Conservation (phyloP, 2,113 vertebrate species). For the Amblyornis subalaris region DNA sequence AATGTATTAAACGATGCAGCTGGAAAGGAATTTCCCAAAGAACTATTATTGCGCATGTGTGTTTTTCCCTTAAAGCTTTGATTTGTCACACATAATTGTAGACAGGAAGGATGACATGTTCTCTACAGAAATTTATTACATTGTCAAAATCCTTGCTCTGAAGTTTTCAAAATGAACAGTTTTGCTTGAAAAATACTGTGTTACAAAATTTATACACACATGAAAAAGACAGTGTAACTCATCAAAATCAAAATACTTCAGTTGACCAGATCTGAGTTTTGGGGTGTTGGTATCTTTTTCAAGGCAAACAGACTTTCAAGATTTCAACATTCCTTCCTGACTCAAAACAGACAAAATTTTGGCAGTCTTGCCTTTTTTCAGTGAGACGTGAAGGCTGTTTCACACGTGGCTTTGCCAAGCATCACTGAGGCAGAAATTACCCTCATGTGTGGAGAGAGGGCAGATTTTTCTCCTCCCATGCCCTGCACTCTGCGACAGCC, state of each 20-base stretch:
- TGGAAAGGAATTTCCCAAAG: not conserved
- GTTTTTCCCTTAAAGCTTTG: not conserved
- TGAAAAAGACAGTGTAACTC: not conserved
- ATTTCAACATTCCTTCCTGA: slow-evolving; percentile 27
- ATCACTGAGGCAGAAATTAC: not conserved
- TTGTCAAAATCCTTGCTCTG: slow-evolving; percentile 22
- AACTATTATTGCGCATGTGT: not conserved
- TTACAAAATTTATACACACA: not conserved
- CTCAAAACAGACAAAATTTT: slow-evolving; percentile 47
- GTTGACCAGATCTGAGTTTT: slow-evolving; percentile 34
- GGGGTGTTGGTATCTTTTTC: slow-evolving; percentile 29
- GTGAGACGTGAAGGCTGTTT: slow-evolving; percentile 1
- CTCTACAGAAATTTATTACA: not conserved
- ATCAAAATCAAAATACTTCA: slow-evolving; percentile 38
- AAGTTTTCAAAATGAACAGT: slow-evolving; percentile 38
- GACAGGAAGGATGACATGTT: not conserved
- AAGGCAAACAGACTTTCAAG: slow-evolving; percentile 34
- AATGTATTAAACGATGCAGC: not conserved
- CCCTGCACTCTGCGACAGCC: accelerated
- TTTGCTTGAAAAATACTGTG: not conserved
- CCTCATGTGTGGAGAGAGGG: not conserved
- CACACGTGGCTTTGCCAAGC: slow-evolving; percentile 14
- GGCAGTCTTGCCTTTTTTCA: slow-evolving; percentile 14
- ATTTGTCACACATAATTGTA: not conserved
- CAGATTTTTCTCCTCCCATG: not conserved